Base-by-base conservation (phyloP, 2,797 vertebrate species). In the Phrynocephalus forsythii region DNA sequence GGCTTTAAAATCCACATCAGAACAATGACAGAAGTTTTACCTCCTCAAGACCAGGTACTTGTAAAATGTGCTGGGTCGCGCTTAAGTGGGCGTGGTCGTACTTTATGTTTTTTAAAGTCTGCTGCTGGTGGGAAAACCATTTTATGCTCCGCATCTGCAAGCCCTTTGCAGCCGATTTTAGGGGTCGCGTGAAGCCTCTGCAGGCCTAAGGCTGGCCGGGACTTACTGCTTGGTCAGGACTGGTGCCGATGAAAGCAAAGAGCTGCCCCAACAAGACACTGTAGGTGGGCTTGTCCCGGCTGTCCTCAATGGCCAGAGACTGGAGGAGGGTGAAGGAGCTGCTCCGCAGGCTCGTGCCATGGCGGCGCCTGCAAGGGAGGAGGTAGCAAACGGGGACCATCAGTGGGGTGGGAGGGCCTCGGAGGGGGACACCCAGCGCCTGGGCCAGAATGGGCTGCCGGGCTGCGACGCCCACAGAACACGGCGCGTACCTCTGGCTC, bases 211-310 rank as follows among this genome's bases (percentile, higher is more conserved):
- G 38, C 38, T 44, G 38, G 38, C 38, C 38, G 0, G 1, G 33
- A 95, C 98, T 6, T 96, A 99, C 99, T 2, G 98, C 97, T 95
- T 99, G 99, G 95, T 99, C 99, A 0, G 98, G 99, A 83, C 97
- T 99, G 18, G 99, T 99, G 86, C 99, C 99, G 0, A 99, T 99
- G 95, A 99, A 99, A 75, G 98, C 98, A n/a, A 99, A 99, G 30
- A 99, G 98, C 91, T 99, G 99, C 11, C 99, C 99, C 91, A 99
- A 96, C 89, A 99, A 95, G 90, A 99, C 98, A 0, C 99, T 99
- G 95, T 99, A 99, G 0, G 98, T 99, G 88, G 99, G 98, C 92
- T 99, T 99, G 92, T 99, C 98, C 83, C 97, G 96, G 95, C 97
- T 98, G 92, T 99, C 99, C 93, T 99, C 98, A 0, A 98, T 96